phyloP scores from a whole-genome alignment of 2,797 vertebrate genomes.

The Neostethus bicornis region DNA sequence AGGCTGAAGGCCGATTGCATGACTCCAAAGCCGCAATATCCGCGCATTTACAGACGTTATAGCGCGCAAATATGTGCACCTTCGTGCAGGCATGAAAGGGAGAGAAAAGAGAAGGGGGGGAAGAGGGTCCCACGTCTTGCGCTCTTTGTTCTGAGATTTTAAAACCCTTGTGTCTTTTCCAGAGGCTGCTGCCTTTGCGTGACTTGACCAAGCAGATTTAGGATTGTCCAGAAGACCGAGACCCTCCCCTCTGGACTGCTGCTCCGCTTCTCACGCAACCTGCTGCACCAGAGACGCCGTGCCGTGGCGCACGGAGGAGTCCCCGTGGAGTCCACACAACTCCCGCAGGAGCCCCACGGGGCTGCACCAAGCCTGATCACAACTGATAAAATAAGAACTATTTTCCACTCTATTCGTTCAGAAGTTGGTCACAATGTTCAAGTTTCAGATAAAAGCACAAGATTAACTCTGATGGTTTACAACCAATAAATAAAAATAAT shows the following conservation, averaged over 20 bases:
- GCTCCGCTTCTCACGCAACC: slow-evolving; percentile 81
- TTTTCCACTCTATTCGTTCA: not conserved
- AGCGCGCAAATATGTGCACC: slow-evolving; percentile 75
- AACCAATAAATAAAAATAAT: not conserved
- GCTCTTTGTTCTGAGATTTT: slow-evolving; percentile 77
- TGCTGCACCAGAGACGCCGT: slow-evolving; percentile 66
- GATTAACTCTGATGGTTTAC: not conserved
- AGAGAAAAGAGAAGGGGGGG: slow-evolving; percentile 5
- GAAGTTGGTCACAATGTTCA: not conserved
- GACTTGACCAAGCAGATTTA: slow-evolving; percentile 84
- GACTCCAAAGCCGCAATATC: slow-evolving; percentile 77
- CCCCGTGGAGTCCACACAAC: slow-evolving; percentile 33
- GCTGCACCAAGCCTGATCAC: not conserved
- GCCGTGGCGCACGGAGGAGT: slow-evolving; percentile 50
- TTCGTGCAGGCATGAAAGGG: slow-evolving; percentile 61
- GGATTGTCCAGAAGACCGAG: slow-evolving; percentile 79
- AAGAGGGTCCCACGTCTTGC: slow-evolving; percentile 56
- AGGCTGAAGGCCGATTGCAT: slow-evolving; percentile 76
- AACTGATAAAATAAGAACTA: not conserved
- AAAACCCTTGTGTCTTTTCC: slow-evolving; percentile 82
- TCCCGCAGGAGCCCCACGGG: slow-evolving; percentile 7
- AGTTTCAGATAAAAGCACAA: not conserved
- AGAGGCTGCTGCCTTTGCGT: slow-evolving; percentile 82
- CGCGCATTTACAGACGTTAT: slow-evolving; percentile 69
- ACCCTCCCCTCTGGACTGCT: slow-evolving; percentile 74